Evolutionary conservation across 2,113 vertebrate genomes (phyloP), one percentile per base, ranked within the genome.

Genomic region (Takifugu flavidus): DNA sequence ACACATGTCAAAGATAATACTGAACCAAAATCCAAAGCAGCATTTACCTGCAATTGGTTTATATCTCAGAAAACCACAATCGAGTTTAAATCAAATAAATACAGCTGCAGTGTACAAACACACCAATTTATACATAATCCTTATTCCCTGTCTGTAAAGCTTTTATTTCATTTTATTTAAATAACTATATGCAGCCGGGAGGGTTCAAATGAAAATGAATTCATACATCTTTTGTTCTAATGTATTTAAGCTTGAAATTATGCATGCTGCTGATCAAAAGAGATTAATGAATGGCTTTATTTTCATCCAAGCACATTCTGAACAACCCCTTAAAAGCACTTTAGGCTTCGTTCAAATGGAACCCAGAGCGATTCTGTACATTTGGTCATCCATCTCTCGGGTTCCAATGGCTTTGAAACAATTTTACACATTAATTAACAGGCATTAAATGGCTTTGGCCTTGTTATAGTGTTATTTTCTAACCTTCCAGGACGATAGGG

Each of bases 261-360:
- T 39, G 34, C 34, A 11, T 39, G 34, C 34, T 39, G 25, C 26
- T 29, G 52, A 56, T 46, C 34, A 44, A 44, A 12, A 68, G 13
- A 26, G 26, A 49, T 12, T n/a, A 25, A 29, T 49, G 46, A 4
- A 12, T n/a, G 27, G n/a, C 11, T 53, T 59, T 11, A 67, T 53
- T 67, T 59, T 11, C 46, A 60, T 25, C 15, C n/a, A 45, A 56
- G 6, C 25, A 47, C 51, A 34, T 43, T 56, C 50, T 49, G 42
- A 42, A 15, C 13, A 46, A 15, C 13, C 44, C 44, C 2, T 20
- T 31, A 20, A 51, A 53, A 46, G 26, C 55, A 8, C 25, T 47
- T 65, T 62, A 15, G 52, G 29, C 13, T 39, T 26, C 3, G n/a
- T 58, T 47, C 6, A 47, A 58, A 49, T 12, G 29, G n/a, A 56